Evolutionary conservation across 2,797 vertebrate species (phyloP).

Genomic region (Podarcis siculus): DNA sequence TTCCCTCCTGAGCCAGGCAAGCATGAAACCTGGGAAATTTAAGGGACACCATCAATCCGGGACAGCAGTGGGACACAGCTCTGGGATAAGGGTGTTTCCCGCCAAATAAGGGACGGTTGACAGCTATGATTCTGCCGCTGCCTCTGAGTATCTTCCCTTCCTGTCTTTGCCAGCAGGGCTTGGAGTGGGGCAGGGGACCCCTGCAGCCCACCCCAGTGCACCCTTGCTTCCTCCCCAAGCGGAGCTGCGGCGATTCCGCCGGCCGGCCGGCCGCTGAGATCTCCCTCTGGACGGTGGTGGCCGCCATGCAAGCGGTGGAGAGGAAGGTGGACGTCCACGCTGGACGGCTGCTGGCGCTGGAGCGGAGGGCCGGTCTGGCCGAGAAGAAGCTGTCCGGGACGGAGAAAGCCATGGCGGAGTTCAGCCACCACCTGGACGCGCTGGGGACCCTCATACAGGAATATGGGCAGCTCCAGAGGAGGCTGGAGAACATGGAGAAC

Average conservation of each 20-base stretch:
- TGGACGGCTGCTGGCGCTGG: slow-evolving; percentile 67
- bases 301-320: slow-evolving; percentile 68
- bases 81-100: too few species aligned
- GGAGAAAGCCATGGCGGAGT: slow-evolving; percentile 63
- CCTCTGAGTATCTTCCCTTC: neutral
- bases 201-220: slow-evolving; percentile 50
- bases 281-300: slow-evolving; percentile 70
- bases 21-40: too few species aligned
- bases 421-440: slow-evolving; percentile 74
- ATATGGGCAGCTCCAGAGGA: slow-evolving; percentile 66
- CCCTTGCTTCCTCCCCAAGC: slow-evolving; percentile 55
- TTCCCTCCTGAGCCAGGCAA: too few species aligned
- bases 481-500: slow-evolving; percentile 73
- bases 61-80: too few species aligned
- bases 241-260: too few species aligned
- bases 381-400: slow-evolving; percentile 69
- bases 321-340: slow-evolving; percentile 71
- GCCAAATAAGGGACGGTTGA: too few species aligned
- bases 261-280: slow-evolving; percentile 62
- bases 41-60: too few species aligned
- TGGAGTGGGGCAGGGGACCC: slow-evolving; percentile 64
- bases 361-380: slow-evolving; percentile 52
- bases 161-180: slow-evolving; percentile 45
- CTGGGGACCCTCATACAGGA: slow-evolving; percentile 70
- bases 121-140: too few species aligned